These are phyloP conservation scores for Meloidogyne hapla DNA, from an alignment of 1,140 invertebrate genomes.

Conservation along the genomic window DNA sequence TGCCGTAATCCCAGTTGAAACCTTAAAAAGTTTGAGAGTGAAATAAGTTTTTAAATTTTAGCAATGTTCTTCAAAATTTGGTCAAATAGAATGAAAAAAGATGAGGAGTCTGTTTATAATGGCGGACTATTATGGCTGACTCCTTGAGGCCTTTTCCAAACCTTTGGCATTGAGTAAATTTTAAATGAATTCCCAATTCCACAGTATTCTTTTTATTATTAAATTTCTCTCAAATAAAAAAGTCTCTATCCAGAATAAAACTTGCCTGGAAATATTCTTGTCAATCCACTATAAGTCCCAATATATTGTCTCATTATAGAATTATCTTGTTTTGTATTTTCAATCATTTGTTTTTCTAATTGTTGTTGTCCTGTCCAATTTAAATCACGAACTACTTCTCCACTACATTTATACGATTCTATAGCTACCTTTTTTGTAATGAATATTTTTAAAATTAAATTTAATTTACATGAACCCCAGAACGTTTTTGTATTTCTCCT, in stretches of 20 bases:
- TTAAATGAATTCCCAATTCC: no score
- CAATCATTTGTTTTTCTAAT: slow-evolving; percentile 36
- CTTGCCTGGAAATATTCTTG: slow-evolving; percentile 41
- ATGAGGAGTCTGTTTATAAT: no score
- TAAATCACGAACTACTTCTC: slow-evolving; percentile 42
- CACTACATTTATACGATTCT: slow-evolving; percentile 32
- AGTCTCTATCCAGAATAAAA: no score
- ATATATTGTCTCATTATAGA: slow-evolving; percentile 44
- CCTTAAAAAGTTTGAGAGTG: slow-evolving; percentile 18
- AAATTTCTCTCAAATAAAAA: no score
- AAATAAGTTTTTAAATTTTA: not conserved
- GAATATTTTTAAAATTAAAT: not conserved
- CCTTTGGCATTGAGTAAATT: no score
- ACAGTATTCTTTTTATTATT: no score
- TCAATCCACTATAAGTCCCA: slow-evolving; percentile 51
- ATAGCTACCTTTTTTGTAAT: slow-evolving; percentile 5
- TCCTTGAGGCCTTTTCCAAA: no score
- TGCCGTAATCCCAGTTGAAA: slow-evolving; percentile 42
- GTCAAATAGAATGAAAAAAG: no score
- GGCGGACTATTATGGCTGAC: no score
- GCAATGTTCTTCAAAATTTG: no score
- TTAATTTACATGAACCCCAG: not conserved
- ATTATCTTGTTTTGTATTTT: slow-evolving; percentile 38
- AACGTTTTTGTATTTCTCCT: not conserved
- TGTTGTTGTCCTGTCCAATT: slow-evolving; percentile 38